Evolutionary conservation across 1,140 invertebrate species (phyloP), one percentile per base, ranked within the genome.

Genomic region (Oryzaephilus surinamensis): DNA sequence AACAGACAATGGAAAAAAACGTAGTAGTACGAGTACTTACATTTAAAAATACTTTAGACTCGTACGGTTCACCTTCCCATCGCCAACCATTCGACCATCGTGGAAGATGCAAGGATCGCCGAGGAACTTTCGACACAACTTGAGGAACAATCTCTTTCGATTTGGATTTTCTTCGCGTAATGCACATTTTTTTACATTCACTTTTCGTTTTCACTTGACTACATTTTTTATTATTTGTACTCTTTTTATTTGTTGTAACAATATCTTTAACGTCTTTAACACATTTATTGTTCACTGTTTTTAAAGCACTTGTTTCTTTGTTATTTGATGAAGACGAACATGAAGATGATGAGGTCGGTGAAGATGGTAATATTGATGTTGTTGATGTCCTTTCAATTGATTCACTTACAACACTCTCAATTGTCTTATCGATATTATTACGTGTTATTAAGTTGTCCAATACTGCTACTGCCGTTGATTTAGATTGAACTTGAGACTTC

Each of bases 31-130:
- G 20, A 21, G 10, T 26, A 76, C 77, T 81, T 69, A 93, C 89
- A 66, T 84, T 86, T 50, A 92, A 66, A 66, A 83, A 90, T 48
- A 94, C 84, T 70, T 81, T 82, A 28, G 81, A 78, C 54, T 88
- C 72, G 51, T 79, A 85, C 6, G 84, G 68, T 51, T 86, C 76
- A 19, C 90, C 89, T 54, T 86, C 78, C 84, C 87, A 94, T 33
- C 73, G 78, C 90, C 90, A 95, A 4, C 89, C 89, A 54, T 93
- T 91, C 49, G 82, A 87, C 83, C 85, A 90, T 42, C 80, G 81
- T 2, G 84, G 83, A 45, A 71, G 67, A 15, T 68, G 61, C 44
- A 70, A 63, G 6, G 62, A 54, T 50, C 58, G 70, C 32, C 47
- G 49, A 6, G 48, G 45, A n/a, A 49, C 34, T 57, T 54, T 66